These are phyloP conservation scores for Pogonognathellus flavescens DNA, from an alignment of 1,140 invertebrate genomes.

Conservation along the genomic window DNA sequence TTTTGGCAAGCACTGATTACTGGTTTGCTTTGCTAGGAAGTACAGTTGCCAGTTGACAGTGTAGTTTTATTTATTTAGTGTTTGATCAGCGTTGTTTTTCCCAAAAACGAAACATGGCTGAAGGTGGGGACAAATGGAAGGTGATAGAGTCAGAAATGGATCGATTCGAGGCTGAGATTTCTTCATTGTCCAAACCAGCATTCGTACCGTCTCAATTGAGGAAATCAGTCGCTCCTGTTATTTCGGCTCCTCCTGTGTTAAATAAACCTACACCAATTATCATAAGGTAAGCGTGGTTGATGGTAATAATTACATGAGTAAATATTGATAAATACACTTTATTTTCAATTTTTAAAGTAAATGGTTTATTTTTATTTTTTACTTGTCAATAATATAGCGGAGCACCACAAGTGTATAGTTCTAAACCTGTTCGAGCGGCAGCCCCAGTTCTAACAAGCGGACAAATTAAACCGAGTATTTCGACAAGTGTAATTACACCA, in stretches of 20 bases:
- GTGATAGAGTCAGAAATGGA: slow-evolving; percentile 65
- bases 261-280: slow-evolving; percentile 55
- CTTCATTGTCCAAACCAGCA: slow-evolving; percentile 55
- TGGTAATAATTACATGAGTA: too few species aligned
- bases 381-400: slow-evolving; percentile 57
- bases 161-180: slow-evolving; percentile 66
- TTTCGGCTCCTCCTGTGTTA: slow-evolving; percentile 34
- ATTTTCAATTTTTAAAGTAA: too few species aligned
- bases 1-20: too few species aligned
- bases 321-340: too few species aligned
- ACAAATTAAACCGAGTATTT: background rate
- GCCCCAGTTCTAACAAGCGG: background rate
- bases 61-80: too few species aligned
- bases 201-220: slow-evolving; percentile 64
- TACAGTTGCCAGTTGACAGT: too few species aligned
- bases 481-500: slow-evolving; percentile 21
- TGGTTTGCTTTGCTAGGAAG: too few species aligned
- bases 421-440: slow-evolving; percentile 6
- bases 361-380: too few species aligned
- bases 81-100: too few species aligned
- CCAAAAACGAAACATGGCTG: slow-evolving; percentile 21
- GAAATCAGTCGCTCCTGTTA: background rate
- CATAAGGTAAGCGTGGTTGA: slow-evolving; percentile 61
- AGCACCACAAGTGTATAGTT: slow-evolving; percentile 62
- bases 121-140: slow-evolving; percentile 56